Base-by-base conservation (phyloP, 2,797 vertebrate genomes). In the Sebastes matsubarae region DNA sequence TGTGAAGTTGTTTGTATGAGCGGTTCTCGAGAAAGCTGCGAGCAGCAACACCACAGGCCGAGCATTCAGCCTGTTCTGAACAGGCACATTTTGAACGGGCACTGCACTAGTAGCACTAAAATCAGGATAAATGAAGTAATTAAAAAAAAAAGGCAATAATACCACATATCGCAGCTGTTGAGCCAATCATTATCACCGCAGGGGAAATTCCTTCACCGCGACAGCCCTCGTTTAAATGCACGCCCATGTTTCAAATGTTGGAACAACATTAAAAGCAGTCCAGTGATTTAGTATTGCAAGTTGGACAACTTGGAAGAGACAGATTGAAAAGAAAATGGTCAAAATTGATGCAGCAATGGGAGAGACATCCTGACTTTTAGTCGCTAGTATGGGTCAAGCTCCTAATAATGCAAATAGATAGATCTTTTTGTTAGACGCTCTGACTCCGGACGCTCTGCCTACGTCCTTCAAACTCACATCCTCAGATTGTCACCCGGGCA, bases 201-300 rank as follows among this genome's bases (percentile, higher is more conserved):
- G 46, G 46, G 46, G 46, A 52, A 52, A 52, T 81, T 52, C 46
- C 18, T 20, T 52, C 46, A 52, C 46, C 18, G 46, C 46, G 18
- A 52, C 46, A 52, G 46, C 18, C 46, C 46, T 52, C 3, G 18
- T 52, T 63, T 81, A 76, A 81, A 77, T 83, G 67, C 77, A 83
- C 42, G 38, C 7, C 46, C 30, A 57, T 79, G 75, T 82, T 75
- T 78, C 54, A 61, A 61, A 68, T 52, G 50, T 30, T 52, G 27
- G 46, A 84, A 25, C 70, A 32, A 29, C 70, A 32, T 18, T 18
- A 32, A 29, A 69, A 73, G 34, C 36, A 14, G 77, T 67, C 57
- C 32, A 63, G 32, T 71, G 27, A 36, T 82, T 82, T 68, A 16
- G 16, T 25, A 29, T 74, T 20, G 55, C 22, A 64, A 30, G 5